Evolutionary conservation across 2,888 invertebrate species (phyloP), one percentile per base, ranked within the genome.

Genomic region (Nephrotoma guestfalica): DNA sequence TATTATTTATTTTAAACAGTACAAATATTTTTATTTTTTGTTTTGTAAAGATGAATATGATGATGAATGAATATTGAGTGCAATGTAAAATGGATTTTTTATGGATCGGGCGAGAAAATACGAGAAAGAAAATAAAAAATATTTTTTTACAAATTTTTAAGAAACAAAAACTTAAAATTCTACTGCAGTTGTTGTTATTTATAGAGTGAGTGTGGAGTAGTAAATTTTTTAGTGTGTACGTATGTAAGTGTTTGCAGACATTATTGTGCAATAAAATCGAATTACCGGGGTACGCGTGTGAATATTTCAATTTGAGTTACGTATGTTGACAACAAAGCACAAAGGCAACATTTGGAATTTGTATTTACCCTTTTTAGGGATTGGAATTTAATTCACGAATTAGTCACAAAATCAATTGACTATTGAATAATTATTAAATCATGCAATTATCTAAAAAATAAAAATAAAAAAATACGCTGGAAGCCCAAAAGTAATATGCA

Each of bases 1-100:
- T 90, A 43, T 40, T 86, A 87, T 6, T 42, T 87, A 41, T 84
- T 41, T 30, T 71, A 30, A n/a, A 71, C 71, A 71, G 15, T 57
- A 57, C n/a, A 57, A 57, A 71, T 71, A 30, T 30, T 71, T 71
- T 30, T 30, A 30, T 30, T 30, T 84, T 84, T 84, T 84, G 5
- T 41, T 84, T 41, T 41, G 41, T n/a, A 13, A 47, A 42, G 84
- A 41, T 84, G 84, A 41, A 41, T 30, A 30, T 83, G 83, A 83
- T 83, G 42, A 84, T 84, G 41, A 41, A 84, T 41, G 83, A 83
- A 41, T 41, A 83, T 84, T 84, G 41, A 84, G 84, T 84, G 84
- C 84, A 84, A 84, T 84, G 84, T 41, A 41, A 41, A 84, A 84
- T 41, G 71, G 30, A 71, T 18, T 71, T 30, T 30, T 30, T 71